These are phyloP conservation scores for Hydropotes inermis DNA, from an alignment of 2,113 vertebrate genomes.

Conservation along the genomic window DNA sequence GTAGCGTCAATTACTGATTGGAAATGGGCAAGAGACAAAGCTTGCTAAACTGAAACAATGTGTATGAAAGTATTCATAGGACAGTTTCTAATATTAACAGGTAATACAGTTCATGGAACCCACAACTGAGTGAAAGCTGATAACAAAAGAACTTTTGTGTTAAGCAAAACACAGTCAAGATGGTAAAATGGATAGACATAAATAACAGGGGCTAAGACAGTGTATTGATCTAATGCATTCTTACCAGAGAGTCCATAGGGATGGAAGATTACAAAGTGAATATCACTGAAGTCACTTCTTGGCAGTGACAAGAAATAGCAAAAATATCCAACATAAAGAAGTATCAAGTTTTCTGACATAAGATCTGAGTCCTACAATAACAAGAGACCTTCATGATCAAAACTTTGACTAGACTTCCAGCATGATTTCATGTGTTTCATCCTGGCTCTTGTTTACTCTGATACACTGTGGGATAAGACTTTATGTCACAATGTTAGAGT, in stretches of 20 bases:
- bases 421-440: neutral
- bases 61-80: neutral
- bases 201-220: neutral
- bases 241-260: neutral
- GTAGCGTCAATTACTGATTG: neutral
- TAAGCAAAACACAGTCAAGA: neutral
- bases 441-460: neutral
- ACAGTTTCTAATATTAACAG: neutral
- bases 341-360: neutral
- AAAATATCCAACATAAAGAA: neutral
- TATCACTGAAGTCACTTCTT: neutral
- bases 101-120: neutral
- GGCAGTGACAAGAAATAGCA: neutral
- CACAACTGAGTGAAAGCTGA: neutral
- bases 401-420: neutral
- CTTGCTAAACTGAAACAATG: neutral
- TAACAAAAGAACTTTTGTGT: neutral
- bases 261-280: neutral
- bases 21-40: neutral
- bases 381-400: neutral
- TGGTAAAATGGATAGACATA: neutral
- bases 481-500: neutral
- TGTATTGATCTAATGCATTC: neutral
- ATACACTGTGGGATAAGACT: neutral
- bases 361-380: neutral